These are phyloP conservation scores for Lepidothrix coronata DNA, from an alignment of 2,113 vertebrate genomes.

Conservation along the genomic window DNA sequence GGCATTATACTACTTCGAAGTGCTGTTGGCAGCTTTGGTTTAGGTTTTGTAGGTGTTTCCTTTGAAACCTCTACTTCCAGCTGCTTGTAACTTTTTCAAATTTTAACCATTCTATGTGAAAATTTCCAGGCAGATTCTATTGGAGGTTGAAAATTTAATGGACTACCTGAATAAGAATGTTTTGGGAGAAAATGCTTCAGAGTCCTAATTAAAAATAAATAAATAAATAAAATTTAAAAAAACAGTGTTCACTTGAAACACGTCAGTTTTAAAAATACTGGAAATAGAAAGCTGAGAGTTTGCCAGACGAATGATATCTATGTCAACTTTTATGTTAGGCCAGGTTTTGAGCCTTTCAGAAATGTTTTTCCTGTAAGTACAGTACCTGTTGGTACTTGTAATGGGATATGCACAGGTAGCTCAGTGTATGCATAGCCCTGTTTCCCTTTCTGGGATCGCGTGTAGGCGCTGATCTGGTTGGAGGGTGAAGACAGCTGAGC, in stretches of 20 bases:
- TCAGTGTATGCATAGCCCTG: no score
- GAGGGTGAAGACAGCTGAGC: not conserved
- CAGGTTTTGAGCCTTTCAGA: not conserved
- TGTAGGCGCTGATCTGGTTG: not conserved
- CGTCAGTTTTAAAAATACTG: not conserved
- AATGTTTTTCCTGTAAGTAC: not conserved
- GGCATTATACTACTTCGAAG: not conserved
- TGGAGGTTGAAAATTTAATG: not conserved
- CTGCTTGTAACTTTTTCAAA: not conserved
- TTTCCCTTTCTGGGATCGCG: not conserved
- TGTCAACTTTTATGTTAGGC: not conserved
- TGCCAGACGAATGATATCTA: not conserved
- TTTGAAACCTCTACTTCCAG: not conserved
- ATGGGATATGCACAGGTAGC: not conserved
- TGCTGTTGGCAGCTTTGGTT: not conserved
- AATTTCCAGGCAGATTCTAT: not conserved
- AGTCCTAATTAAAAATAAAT: not conserved
- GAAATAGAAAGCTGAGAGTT: not conserved
- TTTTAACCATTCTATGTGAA: not conserved
- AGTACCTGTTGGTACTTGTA: not conserved
- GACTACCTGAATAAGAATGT: not conserved
- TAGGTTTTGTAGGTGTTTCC: constrained; percentile 1
- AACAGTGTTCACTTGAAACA: not conserved
- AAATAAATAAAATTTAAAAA: no score
- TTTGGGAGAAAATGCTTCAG: not conserved